phyloP scores from a whole-genome alignment of 2,888 invertebrate genomes.

The Choreutis nemorana region DNA sequence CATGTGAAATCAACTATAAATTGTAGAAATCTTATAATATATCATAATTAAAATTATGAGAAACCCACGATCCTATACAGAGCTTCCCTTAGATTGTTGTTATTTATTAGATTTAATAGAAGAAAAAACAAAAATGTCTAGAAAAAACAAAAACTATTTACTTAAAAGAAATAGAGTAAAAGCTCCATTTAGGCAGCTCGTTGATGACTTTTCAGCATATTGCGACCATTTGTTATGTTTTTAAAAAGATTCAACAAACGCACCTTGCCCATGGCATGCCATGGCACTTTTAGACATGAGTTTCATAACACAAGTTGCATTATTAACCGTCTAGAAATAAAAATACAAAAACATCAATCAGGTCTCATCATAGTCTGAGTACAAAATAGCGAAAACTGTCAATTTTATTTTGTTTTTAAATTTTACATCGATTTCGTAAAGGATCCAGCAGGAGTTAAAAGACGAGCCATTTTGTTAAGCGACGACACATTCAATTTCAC shows the following conservation, averaged over 20 bases:
- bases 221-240: slow-evolving; percentile 3
- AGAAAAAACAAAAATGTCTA: slow-evolving; percentile 1
- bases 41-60: slow-evolving; percentile 5
- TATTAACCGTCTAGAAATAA: slow-evolving; percentile 20
- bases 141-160: slow-evolving; percentile 2
- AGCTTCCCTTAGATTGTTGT: slow-evolving; percentile 6
- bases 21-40: slow-evolving; percentile 5
- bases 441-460: neutral
- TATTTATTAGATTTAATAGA: slow-evolving; percentile 4
- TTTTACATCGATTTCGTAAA: too few relatives aligned
- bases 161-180: slow-evolving; percentile 5
- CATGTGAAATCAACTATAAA: slow-evolving; percentile 7
- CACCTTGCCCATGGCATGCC: slow-evolving; percentile 13
- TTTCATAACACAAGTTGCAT: slow-evolving; percentile 14
- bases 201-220: slow-evolving; percentile 3
- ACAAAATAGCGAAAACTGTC: slow-evolving; percentile 10
- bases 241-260: slow-evolving; percentile 6
- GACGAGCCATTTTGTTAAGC: slow-evolving; percentile 3
- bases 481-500: slow-evolving; percentile 3
- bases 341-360: slow-evolving; percentile 19
- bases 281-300: slow-evolving; percentile 12
- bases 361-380: slow-evolving; percentile 20
- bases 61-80: slow-evolving; percentile 7
- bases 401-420: too few relatives aligned
- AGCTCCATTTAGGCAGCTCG: slow-evolving; percentile 3